Evolutionary conservation across 2,888 invertebrate genomes (phyloP).

Genomic region (Eledona agricola): DNA sequence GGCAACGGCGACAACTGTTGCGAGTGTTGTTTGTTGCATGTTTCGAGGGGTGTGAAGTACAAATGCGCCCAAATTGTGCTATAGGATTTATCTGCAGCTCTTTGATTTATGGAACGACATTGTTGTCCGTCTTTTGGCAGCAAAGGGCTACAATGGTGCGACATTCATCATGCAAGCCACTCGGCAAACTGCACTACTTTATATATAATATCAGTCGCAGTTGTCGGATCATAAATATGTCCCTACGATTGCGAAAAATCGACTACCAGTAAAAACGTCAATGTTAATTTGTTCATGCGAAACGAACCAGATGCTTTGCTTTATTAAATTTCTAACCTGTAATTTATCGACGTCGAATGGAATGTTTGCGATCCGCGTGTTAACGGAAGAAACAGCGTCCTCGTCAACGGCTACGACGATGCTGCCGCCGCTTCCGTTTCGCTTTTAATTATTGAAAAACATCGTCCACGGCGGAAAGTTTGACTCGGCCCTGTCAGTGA

Average conservation of each 20-base stretch:
- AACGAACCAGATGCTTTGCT: slow-evolving; percentile 59
- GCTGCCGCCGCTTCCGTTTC: too few species aligned
- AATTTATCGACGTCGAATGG: slow-evolving; percentile 36
- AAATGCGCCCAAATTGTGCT: slow-evolving; percentile 53
- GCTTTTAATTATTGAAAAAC: slow-evolving; percentile 2
- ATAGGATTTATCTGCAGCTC: slow-evolving; percentile 60
- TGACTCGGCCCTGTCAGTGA: slow-evolving; percentile 34
- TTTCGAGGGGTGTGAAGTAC: slow-evolving; percentile 33
- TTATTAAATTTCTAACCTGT: slow-evolving; percentile 53
- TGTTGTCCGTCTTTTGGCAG: slow-evolving; percentile 59
- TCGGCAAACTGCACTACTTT: slow-evolving; percentile 45
- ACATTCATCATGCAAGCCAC: slow-evolving; percentile 55
- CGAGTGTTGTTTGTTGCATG: slow-evolving; percentile 25
- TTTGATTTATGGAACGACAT: slow-evolving; percentile 63
- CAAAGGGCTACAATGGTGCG: slow-evolving; percentile 58
- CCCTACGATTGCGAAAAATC: slow-evolving; percentile 58
- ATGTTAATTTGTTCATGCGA: slow-evolving; percentile 61
- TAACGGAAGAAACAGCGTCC: neutral
- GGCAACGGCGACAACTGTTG: slow-evolving; percentile 16
- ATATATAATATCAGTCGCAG: slow-evolving; percentile 54
- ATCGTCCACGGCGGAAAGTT: slow-evolving; percentile 18
- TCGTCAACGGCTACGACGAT: too few species aligned
- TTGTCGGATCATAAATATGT: slow-evolving; percentile 62
- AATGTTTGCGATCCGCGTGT: slow-evolving; percentile 21
- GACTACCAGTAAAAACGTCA: slow-evolving; percentile 59